phyloP scores from a whole-genome alignment of 1,140 invertebrate genomes.

The Bombus pascuorum region DNA sequence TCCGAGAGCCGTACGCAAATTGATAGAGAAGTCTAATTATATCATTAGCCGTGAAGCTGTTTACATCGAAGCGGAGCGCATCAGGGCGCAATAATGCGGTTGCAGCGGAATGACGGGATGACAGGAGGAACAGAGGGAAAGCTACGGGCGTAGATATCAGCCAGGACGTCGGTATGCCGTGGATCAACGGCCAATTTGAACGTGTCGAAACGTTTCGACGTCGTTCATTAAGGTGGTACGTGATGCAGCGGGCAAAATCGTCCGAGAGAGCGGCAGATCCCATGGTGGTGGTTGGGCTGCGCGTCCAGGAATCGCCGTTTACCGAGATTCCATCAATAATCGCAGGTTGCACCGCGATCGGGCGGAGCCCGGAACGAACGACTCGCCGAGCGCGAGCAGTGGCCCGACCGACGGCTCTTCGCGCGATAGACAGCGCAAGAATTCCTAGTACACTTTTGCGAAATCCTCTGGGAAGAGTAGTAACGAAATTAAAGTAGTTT shows the following conservation, averaged over 20 bases:
- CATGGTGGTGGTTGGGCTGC: neutral
- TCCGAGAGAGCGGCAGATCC: neutral
- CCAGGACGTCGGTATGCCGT: conserved; percentile 13
- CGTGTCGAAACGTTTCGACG: conserved; percentile 74
- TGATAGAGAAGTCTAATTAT: conserved; percentile 20
- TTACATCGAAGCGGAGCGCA: neutral
- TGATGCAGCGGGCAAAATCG: conserved; percentile 41
- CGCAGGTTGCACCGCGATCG: conserved; percentile 55
- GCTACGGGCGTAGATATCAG: neutral
- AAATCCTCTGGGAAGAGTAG: neutral
- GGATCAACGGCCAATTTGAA: conserved; percentile 65
- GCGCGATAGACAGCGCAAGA: neutral
- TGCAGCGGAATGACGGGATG: neutral
- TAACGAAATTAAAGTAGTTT: neutral
- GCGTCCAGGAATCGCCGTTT: conserved; percentile 52
- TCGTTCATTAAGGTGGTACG: conserved; percentile 71
- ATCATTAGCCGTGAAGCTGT: conserved; percentile 24
- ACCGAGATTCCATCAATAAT: conserved; percentile 72
- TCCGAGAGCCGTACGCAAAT: neutral
- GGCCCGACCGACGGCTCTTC: neutral
- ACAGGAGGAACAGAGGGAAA: too few species aligned
- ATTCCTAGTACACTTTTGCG: neutral
- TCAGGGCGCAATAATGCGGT: neutral
- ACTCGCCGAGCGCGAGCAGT: conserved; percentile 33
- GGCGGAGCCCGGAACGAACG: conserved; percentile 39